A percentile compares a stretch with the other conserved stretches of the same genome.
phyloP scores from a whole-genome alignment of 2,888 invertebrate genomes.

The Stratiomys singularior region DNA sequence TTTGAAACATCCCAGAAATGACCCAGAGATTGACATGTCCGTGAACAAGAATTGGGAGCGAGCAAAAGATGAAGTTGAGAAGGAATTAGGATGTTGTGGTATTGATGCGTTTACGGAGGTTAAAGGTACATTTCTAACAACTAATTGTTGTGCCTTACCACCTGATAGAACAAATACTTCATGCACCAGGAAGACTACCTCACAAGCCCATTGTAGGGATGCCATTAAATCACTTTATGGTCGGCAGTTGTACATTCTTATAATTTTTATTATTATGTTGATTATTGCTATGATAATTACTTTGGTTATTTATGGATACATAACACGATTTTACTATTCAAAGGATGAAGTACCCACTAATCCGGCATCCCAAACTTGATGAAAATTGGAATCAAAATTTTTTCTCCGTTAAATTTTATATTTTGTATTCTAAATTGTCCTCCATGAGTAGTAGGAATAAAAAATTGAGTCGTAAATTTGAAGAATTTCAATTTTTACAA shows the following conservation, averaged over 20 bases:
- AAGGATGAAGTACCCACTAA: too few species aligned
- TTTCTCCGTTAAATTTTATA: too few species aligned
- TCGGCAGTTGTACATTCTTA: neutral
- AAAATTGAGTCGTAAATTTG: too few species aligned
- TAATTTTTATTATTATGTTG: neutral
- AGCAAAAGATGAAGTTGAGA: neutral
- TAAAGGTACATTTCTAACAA: neutral
- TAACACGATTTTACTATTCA: neutral
- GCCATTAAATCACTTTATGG: neutral
- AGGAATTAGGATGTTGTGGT: neutral
- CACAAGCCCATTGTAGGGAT: neutral
- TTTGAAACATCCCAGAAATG: neutral
- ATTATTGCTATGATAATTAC: neutral
- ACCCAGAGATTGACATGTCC: neutral
- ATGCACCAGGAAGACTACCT: neutral
- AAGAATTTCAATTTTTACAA: too few species aligned
- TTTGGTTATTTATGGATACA: neutral
- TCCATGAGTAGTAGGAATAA: too few species aligned
- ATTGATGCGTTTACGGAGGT: neutral
- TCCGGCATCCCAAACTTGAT: too few species aligned
- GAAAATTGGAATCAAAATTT: too few species aligned
- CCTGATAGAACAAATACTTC: neutral
- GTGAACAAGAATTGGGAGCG: neutral
- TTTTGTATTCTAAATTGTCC: too few species aligned
- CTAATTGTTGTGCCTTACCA: neutral